phyloP scores from a whole-genome alignment of 2,888 invertebrate species.

The Hofmannophila pseudospretella region DNA sequence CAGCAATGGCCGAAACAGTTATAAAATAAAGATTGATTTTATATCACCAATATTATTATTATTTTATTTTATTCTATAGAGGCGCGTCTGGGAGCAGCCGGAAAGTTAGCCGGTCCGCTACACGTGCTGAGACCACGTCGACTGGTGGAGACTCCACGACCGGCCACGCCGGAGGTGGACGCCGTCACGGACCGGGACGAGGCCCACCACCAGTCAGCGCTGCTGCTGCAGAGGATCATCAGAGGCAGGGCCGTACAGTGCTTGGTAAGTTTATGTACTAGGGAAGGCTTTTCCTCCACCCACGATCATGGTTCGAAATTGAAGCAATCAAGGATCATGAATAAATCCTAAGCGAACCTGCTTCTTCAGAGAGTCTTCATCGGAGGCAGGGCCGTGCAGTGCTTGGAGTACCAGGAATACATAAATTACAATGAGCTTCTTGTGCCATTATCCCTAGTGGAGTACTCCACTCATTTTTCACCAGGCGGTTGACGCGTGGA shows the following conservation, averaged over 20 bases:
- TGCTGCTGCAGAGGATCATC: slow-evolving; percentile 81
- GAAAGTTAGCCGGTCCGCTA: slow-evolving; percentile 39
- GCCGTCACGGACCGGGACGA: slow-evolving; percentile 40
- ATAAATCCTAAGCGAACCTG: slow-evolving; percentile 37
- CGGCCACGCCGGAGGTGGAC: slow-evolving; percentile 51
- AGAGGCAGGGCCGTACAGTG: slow-evolving; percentile 85
- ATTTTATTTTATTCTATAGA: slow-evolving; percentile 41
- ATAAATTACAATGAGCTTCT: no score
- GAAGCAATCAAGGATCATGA: no score
- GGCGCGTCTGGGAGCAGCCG: slow-evolving; percentile 53
- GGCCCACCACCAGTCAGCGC: slow-evolving; percentile 61
- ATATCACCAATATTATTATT: no score
- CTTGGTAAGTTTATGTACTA: slow-evolving; percentile 65
- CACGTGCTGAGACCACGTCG: slow-evolving; percentile 46
- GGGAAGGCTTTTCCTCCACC: no score
- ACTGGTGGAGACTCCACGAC: slow-evolving; percentile 27
- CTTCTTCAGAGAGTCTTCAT: slow-evolving; percentile 80
- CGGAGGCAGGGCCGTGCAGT: slow-evolving; percentile 84
- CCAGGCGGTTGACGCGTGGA: no score
- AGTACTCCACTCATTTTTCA: no score
- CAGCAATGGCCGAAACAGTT: no score
- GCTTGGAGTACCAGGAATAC: slow-evolving; percentile 52
- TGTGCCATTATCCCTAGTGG: no score
- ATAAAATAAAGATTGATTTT: no score
- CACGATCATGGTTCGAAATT: no score